Base-by-base conservation (phyloP, 2,797 vertebrate genomes). In the Epinephelus malabaricus region DNA sequence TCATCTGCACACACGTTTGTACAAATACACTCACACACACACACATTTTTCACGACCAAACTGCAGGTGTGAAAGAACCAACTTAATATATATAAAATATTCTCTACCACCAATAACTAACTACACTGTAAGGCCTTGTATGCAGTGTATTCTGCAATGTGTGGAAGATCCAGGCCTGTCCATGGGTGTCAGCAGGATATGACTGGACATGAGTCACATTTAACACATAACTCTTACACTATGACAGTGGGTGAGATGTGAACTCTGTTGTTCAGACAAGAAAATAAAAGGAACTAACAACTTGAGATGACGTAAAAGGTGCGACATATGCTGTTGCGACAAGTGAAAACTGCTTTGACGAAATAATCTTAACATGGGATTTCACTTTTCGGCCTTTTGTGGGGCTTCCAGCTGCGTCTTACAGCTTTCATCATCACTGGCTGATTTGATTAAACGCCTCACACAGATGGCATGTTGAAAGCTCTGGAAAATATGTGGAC, bases 121-220 rank as follows among this genome's bases (percentile, higher is more conserved):
- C 40, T 54, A 21, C 14, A 19, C 1, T 0, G 10, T 14, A 38
- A 56, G 11, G 18, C 3, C 50, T 8, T 6, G 6, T 13, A 15
- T 55, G 53, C 53, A 55, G 14, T 7, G n/a, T 61, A n/a, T 81
- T 69, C 3, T 69, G 78, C 30, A 70, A 75, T 70, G 23, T 55
- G 40, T 40, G 10, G 19, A 69, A 69, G 2, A 43, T 67, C 53
- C 58, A 10, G 40, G 34, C 27, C n/a, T 46, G 43, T 70, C 51
- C 4, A 60, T 53, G 18, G 17, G 30, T 47, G 47, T 85, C 79
- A 87, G n/a, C 60, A 76, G 83, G 82, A 83, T 74, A 58, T 92
- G 88, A 89, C 73, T 76, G 66, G 61, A 79, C 69, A 6, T 84
- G 87, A 93, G 73, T 92, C 88, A 91, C 7, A 1, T 54, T 19